Conservation (phyloP, 2,888 invertebrate species). For the Listrodromus nycthemerus region DNA sequence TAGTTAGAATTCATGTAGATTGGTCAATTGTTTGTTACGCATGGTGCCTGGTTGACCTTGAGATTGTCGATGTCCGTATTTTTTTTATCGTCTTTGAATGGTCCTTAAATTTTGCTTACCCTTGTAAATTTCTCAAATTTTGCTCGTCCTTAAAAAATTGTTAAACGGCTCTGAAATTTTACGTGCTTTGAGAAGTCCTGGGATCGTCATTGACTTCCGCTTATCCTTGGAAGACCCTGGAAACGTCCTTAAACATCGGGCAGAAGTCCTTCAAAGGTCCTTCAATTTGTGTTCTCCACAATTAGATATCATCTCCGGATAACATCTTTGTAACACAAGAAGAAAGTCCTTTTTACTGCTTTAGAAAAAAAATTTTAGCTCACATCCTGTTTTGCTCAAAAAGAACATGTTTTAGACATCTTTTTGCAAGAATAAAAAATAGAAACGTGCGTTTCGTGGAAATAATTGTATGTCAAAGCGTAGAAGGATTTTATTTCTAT, state of each 20-base stretch:
- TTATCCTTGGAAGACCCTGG: not conserved
- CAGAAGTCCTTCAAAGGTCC: not conserved
- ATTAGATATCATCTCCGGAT: not conserved
- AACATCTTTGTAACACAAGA: not conserved
- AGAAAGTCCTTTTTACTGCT: too few species aligned
- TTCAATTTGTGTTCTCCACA: not conserved
- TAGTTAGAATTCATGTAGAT: slow-evolving; percentile 41
- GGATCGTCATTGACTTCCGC: not conserved
- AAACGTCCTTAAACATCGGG: not conserved
- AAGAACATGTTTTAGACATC: too few species aligned
- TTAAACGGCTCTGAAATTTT: not conserved
- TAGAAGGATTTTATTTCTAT: not conserved
- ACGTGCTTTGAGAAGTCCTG: not conserved
- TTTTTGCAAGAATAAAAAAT: too few species aligned
- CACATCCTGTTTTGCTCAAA: too few species aligned
- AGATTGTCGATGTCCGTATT: not conserved
- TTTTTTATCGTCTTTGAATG: too few species aligned
- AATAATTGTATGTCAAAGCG: too few species aligned
- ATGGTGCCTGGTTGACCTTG: not conserved
- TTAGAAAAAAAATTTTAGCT: too few species aligned
- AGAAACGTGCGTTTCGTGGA: too few species aligned
- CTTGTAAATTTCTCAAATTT: too few species aligned
- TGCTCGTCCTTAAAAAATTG: too few species aligned
- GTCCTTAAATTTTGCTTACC: too few species aligned
- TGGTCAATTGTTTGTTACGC: not conserved